A percentile compares a stretch with the other conserved stretches of the same genome.
phyloP scores from a whole-genome alignment of 2,113 vertebrate genomes.

The Amphiprion percula region DNA sequence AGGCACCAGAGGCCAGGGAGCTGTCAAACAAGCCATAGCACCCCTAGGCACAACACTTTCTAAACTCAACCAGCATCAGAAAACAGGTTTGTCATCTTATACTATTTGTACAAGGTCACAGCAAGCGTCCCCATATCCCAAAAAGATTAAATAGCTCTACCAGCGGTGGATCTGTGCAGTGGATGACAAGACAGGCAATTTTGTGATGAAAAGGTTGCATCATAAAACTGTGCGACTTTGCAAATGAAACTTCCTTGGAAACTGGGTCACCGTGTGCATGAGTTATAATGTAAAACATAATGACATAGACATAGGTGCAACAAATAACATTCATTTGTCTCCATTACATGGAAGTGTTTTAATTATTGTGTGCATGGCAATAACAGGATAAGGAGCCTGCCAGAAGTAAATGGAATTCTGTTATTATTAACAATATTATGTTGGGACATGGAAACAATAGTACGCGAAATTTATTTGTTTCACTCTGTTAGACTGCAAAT shows the following conservation, averaged over 20 bases:
- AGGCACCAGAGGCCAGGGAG: constrained; percentile 41
- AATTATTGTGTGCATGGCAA: too few species aligned
- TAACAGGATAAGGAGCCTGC: not conserved
- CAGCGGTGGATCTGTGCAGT: not conserved
- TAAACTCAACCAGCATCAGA: constrained; percentile 64
- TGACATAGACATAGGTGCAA: not conserved
- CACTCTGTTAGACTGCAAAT: too few species aligned
- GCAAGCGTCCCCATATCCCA: not conserved
- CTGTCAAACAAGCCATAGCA: constrained; percentile 42
- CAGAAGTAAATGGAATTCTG: not conserved
- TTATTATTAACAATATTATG: not conserved
- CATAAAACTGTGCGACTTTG: constrained; percentile 4
- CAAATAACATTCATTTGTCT: not conserved
- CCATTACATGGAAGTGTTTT: not conserved
- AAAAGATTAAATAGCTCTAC: not conserved
- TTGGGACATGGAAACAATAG: too few species aligned
- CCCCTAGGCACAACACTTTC: constrained; percentile 34
- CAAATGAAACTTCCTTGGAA: constrained; percentile 41
- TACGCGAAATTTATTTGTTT: not conserved
- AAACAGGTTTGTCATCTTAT: constrained; percentile 71
- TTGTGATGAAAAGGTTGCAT: not conserved
- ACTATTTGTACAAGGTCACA: not conserved
- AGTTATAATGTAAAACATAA: not conserved
- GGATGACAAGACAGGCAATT: not conserved
- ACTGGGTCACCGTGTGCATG: not conserved